Base-by-base conservation (phyloP, 2,888 invertebrate genomes). In the Caenorhabditis sp. region DNA sequence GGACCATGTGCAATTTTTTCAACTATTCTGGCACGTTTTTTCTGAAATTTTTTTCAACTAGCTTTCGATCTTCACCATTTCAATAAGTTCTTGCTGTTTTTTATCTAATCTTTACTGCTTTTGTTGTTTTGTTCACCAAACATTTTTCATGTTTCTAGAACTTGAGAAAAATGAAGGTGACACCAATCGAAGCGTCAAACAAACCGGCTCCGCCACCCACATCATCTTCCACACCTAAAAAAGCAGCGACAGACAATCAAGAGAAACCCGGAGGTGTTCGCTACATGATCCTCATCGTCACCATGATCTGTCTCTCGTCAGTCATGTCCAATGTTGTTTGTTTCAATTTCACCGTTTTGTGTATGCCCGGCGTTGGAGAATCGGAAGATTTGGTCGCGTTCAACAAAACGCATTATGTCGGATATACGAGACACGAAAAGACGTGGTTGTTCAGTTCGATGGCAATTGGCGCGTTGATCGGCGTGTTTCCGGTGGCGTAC, bases 321-420 rank as follows among this genome's bases (percentile, higher is more conserved):
- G 80, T 86, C 58, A 81, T 86, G 77, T 81, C 82, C 60, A 86
- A 86, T 69, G 84, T 86, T 51, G 75, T 86, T 50, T 83, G 83
- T 49, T 86, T 86, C 78, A 86, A 86, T 69, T 86, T 86, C 76
- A 83, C 85, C 1, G 73, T 82, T 1, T 70, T 82, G n/a, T 82
- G 81, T 51, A 82, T 82, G 82, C 82, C 82, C 0, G 78, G 73
- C 3, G 73, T 62, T n/a, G 61, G 68, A 1, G 79, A 79, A 62
- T 8, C 66, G 3, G 2, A 53, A 4, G 64, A 61, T 6, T 19
- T 69, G 6, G 37, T 54, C 21, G 59, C 69, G 19, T 63, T n/a
- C 1, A 79, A 79, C 27, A 66, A 76, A 24, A 78, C 78, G 0
- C 62, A 62, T 4, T 80, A 83, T 66, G 64, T 66, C 10, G 86